These are phyloP conservation scores for Muscidifurax raptorellus DNA, from an alignment of 1,140 invertebrate genomes.

Conservation along the genomic window DNA sequence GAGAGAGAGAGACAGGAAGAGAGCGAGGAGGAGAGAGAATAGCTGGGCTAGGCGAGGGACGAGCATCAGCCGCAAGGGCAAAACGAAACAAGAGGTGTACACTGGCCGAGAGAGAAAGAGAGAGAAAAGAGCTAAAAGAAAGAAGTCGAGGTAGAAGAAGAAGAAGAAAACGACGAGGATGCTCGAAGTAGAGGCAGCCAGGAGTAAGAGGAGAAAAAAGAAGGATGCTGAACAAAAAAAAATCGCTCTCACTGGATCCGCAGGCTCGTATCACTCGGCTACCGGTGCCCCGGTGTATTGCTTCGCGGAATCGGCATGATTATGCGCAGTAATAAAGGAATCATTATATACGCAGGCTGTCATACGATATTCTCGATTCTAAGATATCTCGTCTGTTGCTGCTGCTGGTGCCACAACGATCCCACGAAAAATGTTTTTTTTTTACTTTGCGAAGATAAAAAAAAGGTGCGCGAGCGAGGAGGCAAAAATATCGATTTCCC, in stretches of 20 bases:
- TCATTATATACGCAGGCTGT: no score
- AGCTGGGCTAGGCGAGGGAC: slow-evolving; percentile 5
- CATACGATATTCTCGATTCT: no score
- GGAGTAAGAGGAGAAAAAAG: background rate
- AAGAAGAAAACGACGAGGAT: background rate
- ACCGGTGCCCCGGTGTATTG: slow-evolving; percentile 7
- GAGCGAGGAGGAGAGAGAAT: slow-evolving; percentile 18
- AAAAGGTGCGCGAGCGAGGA: background rate
- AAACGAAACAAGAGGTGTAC: slow-evolving; percentile 45
- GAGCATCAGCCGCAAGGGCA: slow-evolving; percentile 14
- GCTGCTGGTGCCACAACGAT: no score
- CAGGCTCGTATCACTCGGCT: slow-evolving; percentile 14
- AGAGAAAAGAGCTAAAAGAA: background rate
- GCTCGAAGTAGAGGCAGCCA: background rate
- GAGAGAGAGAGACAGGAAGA: background rate
- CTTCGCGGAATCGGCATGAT: background rate
- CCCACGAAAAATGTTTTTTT: no score
- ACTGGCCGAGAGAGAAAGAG: slow-evolving; percentile 21
- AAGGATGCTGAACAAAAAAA: slow-evolving; percentile 36
- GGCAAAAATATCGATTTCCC: background rate
- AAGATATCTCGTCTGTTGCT: no score
- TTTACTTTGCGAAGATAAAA: no score
- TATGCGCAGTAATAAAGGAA: no score
- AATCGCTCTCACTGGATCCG: background rate
- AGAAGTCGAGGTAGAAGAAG: background rate